Base-by-base conservation (phyloP, 2,888 invertebrate genomes). In the Leptinotarsa tumamoca region DNA sequence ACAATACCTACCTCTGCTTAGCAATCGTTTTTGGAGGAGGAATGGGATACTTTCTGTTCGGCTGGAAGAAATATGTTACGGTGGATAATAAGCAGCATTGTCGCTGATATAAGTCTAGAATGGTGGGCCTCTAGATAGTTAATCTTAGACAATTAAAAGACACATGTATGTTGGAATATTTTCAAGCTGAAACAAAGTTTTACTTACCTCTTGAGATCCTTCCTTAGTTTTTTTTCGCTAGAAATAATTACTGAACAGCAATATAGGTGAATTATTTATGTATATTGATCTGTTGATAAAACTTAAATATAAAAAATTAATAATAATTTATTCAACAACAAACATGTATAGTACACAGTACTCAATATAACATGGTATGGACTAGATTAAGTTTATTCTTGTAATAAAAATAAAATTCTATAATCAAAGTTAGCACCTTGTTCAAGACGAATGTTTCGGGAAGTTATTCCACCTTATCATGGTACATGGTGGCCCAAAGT, bases 11-110 rank as follows among this genome's bases (percentile, higher is more conserved):
- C 96, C 91, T 98, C 76, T 97, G 97, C 87, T 87, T 96, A 68
- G 96, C 97, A 0, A 95, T 98, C 1, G 94, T 97, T 1, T 86
- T 95, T 13, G 98, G 98, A 61, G 96, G 97, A 3, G 96, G 95
- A 1, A 91, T 94, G 15, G 98, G 98, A 27, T 98, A 98, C 89
- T 98, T 98, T 89, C 90, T 97, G 61, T 98, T 98, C 86, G 98
- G 97, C 73, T 98, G 98, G 97, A 96, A 96, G 85, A 97, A 97
- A 89, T 95, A 96, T 0, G 95, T 97, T 17, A 94, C 96, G 71
- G 96, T 97, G 3, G 97, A 98, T 88, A 95, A 97, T 76, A 97
- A 97, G 73, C 97, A 98, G 92, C 97, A 98, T 89, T 98, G 97
- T 89, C 97, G 98, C 91, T 97, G 92, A 85, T 79, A 80, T 67